Evolutionary conservation across 2,113 vertebrate genomes (phyloP).

Genomic region (Forbesichthys papilliferus): DNA sequence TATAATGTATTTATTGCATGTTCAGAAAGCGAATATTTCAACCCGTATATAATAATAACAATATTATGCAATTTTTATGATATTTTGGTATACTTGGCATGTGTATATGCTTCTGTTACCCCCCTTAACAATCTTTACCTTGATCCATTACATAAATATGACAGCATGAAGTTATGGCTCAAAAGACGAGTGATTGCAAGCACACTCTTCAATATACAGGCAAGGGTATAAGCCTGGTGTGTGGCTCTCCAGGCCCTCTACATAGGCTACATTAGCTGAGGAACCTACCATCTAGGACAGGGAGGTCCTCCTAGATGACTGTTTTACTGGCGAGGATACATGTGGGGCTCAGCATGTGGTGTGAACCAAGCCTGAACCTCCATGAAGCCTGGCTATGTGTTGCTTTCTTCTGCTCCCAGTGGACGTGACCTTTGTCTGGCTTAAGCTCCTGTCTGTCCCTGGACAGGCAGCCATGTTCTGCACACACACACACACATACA

Average conservation of each 20-base stretch:
- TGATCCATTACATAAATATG: background rate
- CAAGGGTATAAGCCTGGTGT: background rate
- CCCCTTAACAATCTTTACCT: too few species aligned
- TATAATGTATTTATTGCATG: too few species aligned
- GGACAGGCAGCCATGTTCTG: constrained; percentile 22
- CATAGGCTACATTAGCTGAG: background rate
- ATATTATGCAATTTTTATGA: too few species aligned
- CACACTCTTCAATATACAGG: background rate
- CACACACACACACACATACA: constrained; percentile 47
- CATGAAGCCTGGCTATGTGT: constrained; percentile 20
- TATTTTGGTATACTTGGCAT: background rate
- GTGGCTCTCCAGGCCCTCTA: too few species aligned
- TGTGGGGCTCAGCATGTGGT: constrained; percentile 31
- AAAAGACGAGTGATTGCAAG: background rate
- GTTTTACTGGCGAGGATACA: constrained; percentile 34
- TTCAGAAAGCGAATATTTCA: too few species aligned
- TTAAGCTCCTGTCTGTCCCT: constrained; percentile 44
- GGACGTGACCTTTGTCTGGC: constrained; percentile 36
- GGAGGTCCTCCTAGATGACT: constrained; percentile 37
- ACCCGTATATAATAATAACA: too few species aligned
- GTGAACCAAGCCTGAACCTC: constrained; percentile 25
- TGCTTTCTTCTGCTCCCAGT: constrained; percentile 41
- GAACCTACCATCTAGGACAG: constrained; percentile 1
- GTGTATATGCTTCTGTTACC: too few species aligned
- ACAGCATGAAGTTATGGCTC: background rate